These are phyloP conservation scores for Protaetia brevitarsis DNA, from an alignment of 1,140 invertebrate species.

Conservation along the genomic window DNA sequence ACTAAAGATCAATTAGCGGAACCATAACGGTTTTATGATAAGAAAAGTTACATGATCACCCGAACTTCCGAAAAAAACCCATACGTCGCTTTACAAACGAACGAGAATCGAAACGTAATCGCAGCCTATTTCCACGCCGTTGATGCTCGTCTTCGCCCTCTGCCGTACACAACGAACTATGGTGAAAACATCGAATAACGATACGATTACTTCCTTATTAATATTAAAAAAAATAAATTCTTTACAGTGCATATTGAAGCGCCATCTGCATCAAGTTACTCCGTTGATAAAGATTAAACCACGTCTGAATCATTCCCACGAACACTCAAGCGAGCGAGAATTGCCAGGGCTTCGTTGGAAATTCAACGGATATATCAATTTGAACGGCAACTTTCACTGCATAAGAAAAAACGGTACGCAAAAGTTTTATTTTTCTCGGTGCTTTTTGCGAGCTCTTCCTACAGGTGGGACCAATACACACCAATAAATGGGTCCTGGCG, in stretches of 20 bases:
- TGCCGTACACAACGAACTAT: slow-evolving; percentile 40
- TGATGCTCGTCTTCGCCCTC: slow-evolving; percentile 48
- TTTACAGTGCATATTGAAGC: slow-evolving; percentile 40
- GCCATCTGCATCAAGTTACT: slow-evolving; percentile 41
- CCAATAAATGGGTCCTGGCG: too few relatives aligned
- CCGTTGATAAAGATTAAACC: slow-evolving; percentile 42
- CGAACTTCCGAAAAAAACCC: too few relatives aligned
- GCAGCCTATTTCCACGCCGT: slow-evolving; percentile 56
- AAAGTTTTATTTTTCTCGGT: too few relatives aligned
- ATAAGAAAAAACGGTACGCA: slow-evolving; percentile 53
- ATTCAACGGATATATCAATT: slow-evolving; percentile 48
- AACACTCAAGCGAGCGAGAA: slow-evolving; percentile 49
- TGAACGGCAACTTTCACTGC: slow-evolving; percentile 44
- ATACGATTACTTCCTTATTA: too few relatives aligned
- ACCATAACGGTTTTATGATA: too few relatives aligned
- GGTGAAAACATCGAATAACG: slow-evolving; percentile 34
- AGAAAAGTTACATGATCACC: too few relatives aligned
- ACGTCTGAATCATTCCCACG: slow-evolving; percentile 31
- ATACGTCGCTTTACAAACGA: slow-evolving; percentile 51
- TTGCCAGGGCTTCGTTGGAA: slow-evolving; percentile 46
- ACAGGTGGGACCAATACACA: too few relatives aligned
- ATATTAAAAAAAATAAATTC: slow-evolving; percentile 24
- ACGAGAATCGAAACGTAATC: slow-evolving; percentile 49
- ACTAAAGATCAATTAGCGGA: too few relatives aligned
- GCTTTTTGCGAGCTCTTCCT: slow-evolving; percentile 38